Base-by-base conservation (phyloP, 1,140 invertebrate species). In the Lepidotrigona ventralis region DNA sequence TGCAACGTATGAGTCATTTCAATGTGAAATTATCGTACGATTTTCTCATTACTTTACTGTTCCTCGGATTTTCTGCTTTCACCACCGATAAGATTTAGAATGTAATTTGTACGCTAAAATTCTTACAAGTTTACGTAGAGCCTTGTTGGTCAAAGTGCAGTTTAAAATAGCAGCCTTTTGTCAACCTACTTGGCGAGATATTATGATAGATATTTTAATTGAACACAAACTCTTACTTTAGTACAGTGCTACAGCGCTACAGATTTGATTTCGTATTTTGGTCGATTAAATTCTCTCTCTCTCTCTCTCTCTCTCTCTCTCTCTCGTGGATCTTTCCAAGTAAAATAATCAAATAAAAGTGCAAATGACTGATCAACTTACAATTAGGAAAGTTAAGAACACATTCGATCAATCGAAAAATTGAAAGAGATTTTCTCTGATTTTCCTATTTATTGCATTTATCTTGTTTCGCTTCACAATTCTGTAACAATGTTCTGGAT, bases 1-100 rank as follows among this genome's bases (percentile, higher is more conserved):
- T 9, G 29, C 5, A 17, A 70, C 17, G 46, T 56, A 74, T 23
- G 72, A 74, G 72, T 33, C 72, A 74, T 23, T 74, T 54, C 72
- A 74, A 53, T 11, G 6, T 54, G 51, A 33, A 73, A 72, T 72
- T 53, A 26, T 46, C 9, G 39, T 8, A 46, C 39, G 39, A 46
- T 46, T 46, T 8, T 46, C 6, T 46, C 17, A 9, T 21, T 15
- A 23, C 21, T 6, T n/a, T 46, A 2, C 39, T 21, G 8, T 23
- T 23, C 1, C 14, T 23, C 21, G 9, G 19, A 51, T 15, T 71
- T 17, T 17, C 26, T 8, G 8, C 33, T 33, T 46, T 12, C 26
- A 12, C 26, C 14, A 19, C 12, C 23, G 3, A 19, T 11, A 54
- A 26, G 29, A 5, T 39, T 51, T 23, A 33, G 51, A n/a, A 33